Evolutionary conservation across 2,888 invertebrate genomes (phyloP).

Genomic region (Scaptomyza cyrtandrae): DNA sequence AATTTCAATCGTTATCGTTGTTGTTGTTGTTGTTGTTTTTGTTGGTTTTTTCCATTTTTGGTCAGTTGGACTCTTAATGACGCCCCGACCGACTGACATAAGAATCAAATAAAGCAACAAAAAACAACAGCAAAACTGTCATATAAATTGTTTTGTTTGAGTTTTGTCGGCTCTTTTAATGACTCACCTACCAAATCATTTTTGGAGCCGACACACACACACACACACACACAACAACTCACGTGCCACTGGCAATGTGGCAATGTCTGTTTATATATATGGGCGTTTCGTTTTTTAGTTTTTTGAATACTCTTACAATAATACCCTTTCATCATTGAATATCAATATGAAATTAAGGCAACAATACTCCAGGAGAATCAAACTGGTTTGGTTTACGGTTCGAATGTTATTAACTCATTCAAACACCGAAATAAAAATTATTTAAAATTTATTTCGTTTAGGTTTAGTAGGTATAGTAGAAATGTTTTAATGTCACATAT

Average conservation of each 20-base stretch:
- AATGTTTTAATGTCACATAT: too few species aligned
- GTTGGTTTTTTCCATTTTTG: constrained; percentile 62
- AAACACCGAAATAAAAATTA: too few species aligned
- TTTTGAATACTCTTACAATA: constrained; percentile 9
- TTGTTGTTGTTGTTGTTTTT: background rate
- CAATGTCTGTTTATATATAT: constrained; percentile 64
- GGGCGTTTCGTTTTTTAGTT: constrained; percentile 47
- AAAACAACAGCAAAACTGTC: constrained; percentile 52
- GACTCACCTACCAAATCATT: constrained; percentile 57
- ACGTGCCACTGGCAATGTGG: constrained; percentile 58
- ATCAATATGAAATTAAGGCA: background rate
- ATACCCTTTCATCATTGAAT: background rate
- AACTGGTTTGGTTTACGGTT: background rate
- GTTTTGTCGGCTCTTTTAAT: constrained; percentile 70
- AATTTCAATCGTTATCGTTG: constrained; percentile 61
- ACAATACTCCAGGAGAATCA: background rate
- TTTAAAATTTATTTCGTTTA: too few species aligned
- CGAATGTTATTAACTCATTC: too few species aligned
- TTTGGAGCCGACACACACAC: constrained; percentile 6
- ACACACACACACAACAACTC: constrained; percentile 28
- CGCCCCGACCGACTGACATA: constrained; percentile 47
- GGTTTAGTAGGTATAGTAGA: too few species aligned
- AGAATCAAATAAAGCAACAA: constrained; percentile 25
- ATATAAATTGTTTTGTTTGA: constrained; percentile 67
- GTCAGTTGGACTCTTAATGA: constrained; percentile 62